A percentile compares a stretch with the other conserved stretches of the same genome.
Conservation (phyloP, 2,888 invertebrate genomes). For the Lottia scabra region DNA sequence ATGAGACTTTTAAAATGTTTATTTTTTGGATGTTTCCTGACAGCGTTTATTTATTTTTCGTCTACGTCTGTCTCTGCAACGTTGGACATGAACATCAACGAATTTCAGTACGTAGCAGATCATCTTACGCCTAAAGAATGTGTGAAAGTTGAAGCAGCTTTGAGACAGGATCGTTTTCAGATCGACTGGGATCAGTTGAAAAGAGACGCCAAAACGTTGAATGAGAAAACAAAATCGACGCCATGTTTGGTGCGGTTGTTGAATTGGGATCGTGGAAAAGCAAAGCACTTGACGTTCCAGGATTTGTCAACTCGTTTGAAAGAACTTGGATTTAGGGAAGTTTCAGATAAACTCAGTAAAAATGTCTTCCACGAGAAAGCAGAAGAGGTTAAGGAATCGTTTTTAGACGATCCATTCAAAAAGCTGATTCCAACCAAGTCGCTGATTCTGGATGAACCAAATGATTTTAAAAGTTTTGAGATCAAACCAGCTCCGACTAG, state of each 20-base stretch:
- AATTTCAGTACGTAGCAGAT: conserved; percentile 58
- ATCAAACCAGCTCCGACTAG: not conserved
- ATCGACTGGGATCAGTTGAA: conserved; percentile 21
- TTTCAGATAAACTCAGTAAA: conserved; percentile 49
- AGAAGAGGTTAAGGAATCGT: conserved; percentile 36
- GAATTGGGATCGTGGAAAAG: conserved; percentile 49
- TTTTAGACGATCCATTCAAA: conserved; percentile 47
- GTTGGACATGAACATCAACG: conserved; percentile 55
- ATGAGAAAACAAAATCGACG: not conserved
- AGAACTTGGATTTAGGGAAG: conserved; percentile 49
- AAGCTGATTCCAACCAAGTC: conserved; percentile 39
- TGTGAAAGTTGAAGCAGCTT: conserved; percentile 39
- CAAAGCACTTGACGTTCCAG: conserved; percentile 48
- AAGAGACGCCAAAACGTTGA: conserved; percentile 27
- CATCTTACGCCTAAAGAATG: conserved; percentile 52
- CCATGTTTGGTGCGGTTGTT: conserved; percentile 49
- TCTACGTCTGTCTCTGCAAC: conserved; percentile 22
- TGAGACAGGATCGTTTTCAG: conserved; percentile 38
- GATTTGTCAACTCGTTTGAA: conserved; percentile 49
- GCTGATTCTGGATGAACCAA: conserved; percentile 30
- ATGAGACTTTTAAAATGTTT: no score
- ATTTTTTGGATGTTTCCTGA: no score
- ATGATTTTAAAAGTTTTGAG: not conserved
- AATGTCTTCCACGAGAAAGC: conserved; percentile 51
- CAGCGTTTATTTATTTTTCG: not conserved